Evolutionary conservation across 2,797 vertebrate genomes (phyloP), one percentile per base, ranked within the genome.

Genomic region (Smutsia temminckii): DNA sequence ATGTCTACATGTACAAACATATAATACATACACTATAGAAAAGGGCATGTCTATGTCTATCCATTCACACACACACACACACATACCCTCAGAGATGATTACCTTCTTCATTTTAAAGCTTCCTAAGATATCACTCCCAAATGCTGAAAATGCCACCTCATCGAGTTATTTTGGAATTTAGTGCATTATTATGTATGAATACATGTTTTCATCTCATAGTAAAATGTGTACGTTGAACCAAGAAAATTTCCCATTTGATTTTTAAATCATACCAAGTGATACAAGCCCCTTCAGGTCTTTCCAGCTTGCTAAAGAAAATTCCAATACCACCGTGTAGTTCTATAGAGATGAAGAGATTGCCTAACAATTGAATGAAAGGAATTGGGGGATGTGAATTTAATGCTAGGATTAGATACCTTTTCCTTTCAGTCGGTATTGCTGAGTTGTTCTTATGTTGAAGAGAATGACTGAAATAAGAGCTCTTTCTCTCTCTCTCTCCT

Each of bases 91-190:
- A 85, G 5, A 13, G 63, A 75, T 63, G 4, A 61, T 61, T 81
- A 32, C 12, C 6, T 89, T 80, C 66, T 92, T 88, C 11, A 77
- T 1, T 21, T 74, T 81, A 91, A 97, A 46, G 27, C 8, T 80
- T 85, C 66, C 37, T 27, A 57, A 85, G 3, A 61, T 40, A 61
- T 71, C 63, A 63, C 20, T 87, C n/a, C 17, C 42, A 86, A 87
- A 85, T 18, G 57, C 32, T 0, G 23, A 71, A 86, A 85, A 81
- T 51, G 23, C 7, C 27, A 59, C 10, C 27, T 94, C 55, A 84
- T 17, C 49, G 89, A 91, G 86, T 64, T 84, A 57, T 72, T 84
- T 61, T 87, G 66, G 61, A 83, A 81, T 83, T 79, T 66, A 88
- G 37, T 1, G 0, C 21, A 80, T 66, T 75, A 51, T 77, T 46